Base-by-base conservation (phyloP, 2,797 vertebrate genomes). In the Sebastes miniatus region DNA sequence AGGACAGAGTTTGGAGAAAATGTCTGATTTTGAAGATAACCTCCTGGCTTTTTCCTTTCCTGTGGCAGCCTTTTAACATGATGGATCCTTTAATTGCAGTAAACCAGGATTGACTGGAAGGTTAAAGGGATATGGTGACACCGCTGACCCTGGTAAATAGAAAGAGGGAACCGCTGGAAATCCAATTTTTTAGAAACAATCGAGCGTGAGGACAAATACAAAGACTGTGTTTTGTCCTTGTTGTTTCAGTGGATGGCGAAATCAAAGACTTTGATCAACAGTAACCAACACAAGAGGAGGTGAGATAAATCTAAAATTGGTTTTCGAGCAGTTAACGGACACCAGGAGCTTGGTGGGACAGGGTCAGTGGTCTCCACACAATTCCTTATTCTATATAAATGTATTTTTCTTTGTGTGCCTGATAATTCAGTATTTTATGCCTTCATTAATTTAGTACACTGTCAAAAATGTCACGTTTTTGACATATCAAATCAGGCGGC, bases 11-110 rank as follows among this genome's bases (percentile, higher is more conserved):
- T 83, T 65, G 73, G 76, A 84, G 84, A 74, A 89, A 91, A 87
- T 12, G 67, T 43, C 88, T 83, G 87, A 92, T 93, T 47, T 70
- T 83, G 63, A 77, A 87, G 93, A 93, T 94, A 94, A 93, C 84
- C 84, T 71, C 71, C 36, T 56, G 69, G 69, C 81, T 76, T 83
- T 76, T 76, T 73, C 70, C 81, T 80, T 56, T 57, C 86, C 89
- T 73, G 75, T 76, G 83, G 75, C 69, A 65, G 77, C 71, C 89
- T 91, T 88, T 92, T 90, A 90, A 88, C 83, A 84, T 71, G 73
- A 84, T 31, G 50, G 61, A 86, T 74, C 74, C 79, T 90, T 87
- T 91, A 90, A 93, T 91, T 90, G 76, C 24, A 36, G 72, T 67
- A 87, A 83, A 89, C 29, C 4, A 29, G 68, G 29, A 79, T 59